Evolutionary conservation across 2,797 vertebrate genomes (phyloP).

Genomic region (Ceryle rudis): DNA sequence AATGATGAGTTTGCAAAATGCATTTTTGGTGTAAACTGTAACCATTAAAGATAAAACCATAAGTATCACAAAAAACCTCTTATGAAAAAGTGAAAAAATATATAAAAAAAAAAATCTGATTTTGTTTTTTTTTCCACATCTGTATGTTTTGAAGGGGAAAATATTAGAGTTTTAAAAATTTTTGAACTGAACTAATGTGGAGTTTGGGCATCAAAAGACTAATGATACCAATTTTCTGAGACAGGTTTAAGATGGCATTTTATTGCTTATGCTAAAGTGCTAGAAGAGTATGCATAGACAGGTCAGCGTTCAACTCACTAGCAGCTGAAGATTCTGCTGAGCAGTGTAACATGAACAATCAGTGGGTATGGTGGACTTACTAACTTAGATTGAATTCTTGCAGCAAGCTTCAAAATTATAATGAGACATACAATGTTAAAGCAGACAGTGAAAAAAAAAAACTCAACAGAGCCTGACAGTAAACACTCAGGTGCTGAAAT

Average conservation of each 20-base stretch:
- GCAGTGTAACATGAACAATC: background rate
- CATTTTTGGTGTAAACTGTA: constrained; percentile 43
- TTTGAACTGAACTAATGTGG: background rate
- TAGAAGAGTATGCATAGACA: constrained; percentile 34
- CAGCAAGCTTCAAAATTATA: background rate
- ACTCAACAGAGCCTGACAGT: background rate
- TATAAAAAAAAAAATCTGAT: background rate
- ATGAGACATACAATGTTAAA: background rate
- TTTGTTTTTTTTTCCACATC: background rate
- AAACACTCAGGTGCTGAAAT: background rate
- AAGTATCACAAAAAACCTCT: background rate
- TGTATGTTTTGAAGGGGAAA: background rate
- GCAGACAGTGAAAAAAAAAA: background rate
- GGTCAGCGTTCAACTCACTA: background rate
- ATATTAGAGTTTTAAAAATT: background rate
- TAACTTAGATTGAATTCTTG: background rate
- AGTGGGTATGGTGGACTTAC: background rate
- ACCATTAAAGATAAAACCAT: background rate
- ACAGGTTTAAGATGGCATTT: background rate
- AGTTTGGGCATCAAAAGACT: background rate
- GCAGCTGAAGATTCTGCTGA: background rate
- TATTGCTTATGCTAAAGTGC: constrained; percentile 54
- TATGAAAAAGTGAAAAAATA: background rate
- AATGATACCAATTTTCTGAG: background rate
- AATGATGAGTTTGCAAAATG: constrained; percentile 8